Conservation (phyloP, 2,797 vertebrate species). For the Brachymystax lenok region DNA sequence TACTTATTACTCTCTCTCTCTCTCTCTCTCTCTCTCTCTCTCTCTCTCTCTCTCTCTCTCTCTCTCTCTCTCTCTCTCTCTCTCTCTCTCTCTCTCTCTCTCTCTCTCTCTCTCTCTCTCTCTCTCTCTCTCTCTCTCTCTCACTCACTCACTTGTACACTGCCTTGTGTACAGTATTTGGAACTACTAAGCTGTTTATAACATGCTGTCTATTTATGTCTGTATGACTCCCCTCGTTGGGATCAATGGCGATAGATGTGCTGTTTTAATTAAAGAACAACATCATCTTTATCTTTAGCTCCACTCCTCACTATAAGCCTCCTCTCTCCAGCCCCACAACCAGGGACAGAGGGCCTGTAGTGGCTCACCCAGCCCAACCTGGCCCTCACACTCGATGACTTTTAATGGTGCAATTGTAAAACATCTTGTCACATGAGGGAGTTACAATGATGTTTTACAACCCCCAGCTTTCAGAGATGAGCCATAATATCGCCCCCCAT, state of each 20-base stretch:
- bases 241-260: conserved; percentile 42
- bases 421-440: conserved; percentile 65
- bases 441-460: conserved; percentile 67
- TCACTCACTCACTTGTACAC: background rate
- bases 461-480: conserved; percentile 61
- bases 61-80: accelerated
- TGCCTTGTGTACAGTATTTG: conserved; percentile 24
- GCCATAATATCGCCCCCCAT: conserved; percentile 59
- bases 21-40: too few relatives aligned
- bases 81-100: conserved; percentile 31
- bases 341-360: conserved; percentile 23
- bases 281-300: conserved; percentile 72
- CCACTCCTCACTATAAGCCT: conserved; percentile 49
- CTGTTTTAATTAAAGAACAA: conserved; percentile 81
- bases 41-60: background rate
- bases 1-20: background rate
- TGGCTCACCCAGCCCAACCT: conserved; percentile 32
- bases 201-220: conserved; percentile 12
- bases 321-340: conserved; percentile 51
- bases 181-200: conserved; percentile 39
- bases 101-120: background rate
- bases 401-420: conserved; percentile 66
- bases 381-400: conserved; percentile 42
- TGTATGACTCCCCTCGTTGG: conserved; percentile 31
- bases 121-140: conserved; percentile 6